Evolutionary conservation across 2,797 vertebrate genomes (phyloP).

Genomic region (Anolis apletophallus): DNA sequence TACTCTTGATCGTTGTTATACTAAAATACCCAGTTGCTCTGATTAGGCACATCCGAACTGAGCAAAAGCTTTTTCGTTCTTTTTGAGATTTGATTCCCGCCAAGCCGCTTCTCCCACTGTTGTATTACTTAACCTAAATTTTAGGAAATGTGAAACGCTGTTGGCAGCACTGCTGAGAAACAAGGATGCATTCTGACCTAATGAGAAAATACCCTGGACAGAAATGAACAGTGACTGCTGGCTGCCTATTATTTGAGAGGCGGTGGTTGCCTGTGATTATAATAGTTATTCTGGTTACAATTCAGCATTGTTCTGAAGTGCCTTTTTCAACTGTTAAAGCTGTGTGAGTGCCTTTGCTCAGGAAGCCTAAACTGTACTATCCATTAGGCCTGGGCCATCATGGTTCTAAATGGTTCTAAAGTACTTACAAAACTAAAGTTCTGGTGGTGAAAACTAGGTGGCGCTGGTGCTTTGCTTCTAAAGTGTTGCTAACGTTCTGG

Average conservation of each 20-base stretch:
- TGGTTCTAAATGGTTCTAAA: no score
- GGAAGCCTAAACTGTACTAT: neutral
- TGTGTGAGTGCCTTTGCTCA: neutral
- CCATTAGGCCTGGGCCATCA: no score
- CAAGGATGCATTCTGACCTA: neutral
- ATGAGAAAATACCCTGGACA: neutral
- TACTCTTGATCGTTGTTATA: conserved; percentile 39
- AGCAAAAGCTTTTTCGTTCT: neutral
- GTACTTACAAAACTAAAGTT: no score
- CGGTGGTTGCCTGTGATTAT: neutral
- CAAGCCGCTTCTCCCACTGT: neutral
- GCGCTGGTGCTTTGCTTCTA: no score
- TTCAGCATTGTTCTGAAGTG: neutral
- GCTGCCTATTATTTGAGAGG: conserved; percentile 12
- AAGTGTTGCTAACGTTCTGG: no score
- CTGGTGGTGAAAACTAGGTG: no score
- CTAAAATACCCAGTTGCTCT: conserved; percentile 45
- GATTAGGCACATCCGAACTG: conserved; percentile 33
- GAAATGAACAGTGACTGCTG: conserved; percentile 12
- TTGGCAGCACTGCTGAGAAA: neutral
- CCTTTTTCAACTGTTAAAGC: neutral
- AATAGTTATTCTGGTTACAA: neutral
- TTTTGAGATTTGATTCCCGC: conserved; percentile 1
- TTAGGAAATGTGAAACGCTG: neutral
- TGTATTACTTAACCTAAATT: conserved; percentile 3